Conservation (phyloP, 2,113 vertebrate species). For the Salvator merianae region DNA sequence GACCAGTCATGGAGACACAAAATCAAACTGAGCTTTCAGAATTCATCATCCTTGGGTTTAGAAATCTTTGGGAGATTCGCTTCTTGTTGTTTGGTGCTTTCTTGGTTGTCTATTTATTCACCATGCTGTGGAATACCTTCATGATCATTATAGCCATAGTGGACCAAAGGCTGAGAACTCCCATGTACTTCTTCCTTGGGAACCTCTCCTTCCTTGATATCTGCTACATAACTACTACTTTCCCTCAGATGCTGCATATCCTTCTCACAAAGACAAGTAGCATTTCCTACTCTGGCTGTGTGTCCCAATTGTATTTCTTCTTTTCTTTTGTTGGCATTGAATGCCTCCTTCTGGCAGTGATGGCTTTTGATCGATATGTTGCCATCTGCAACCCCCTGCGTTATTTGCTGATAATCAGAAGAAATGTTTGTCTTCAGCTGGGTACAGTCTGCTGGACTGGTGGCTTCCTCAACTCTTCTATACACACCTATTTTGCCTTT, state of each 20-base stretch:
- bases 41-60: conserved; percentile 61
- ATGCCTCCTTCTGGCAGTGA: conserved; percentile 58
- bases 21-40: conserved; percentile 24
- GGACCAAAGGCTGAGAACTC: conserved; percentile 30
- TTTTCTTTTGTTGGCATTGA: conserved; percentile 55
- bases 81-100: conserved; percentile 52
- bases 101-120: conserved; percentile 56
- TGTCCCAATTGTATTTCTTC: conserved; percentile 53
- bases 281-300: conserved; percentile 49
- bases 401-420: conserved; percentile 17
- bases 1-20: conserved; percentile 1
- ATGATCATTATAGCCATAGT: neutral
- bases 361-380: conserved; percentile 58
- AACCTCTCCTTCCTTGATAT: conserved; percentile 30
- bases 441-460: conserved; percentile 21
- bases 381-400: conserved; percentile 47
- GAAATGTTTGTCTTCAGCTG: conserved; percentile 9
- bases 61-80: conserved; percentile 35
- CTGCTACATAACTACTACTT: conserved; percentile 14
- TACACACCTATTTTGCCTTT: conserved; percentile 33
- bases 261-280: conserved; percentile 29
- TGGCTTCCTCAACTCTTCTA: conserved; percentile 33
- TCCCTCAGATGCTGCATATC: conserved; percentile 55
- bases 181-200: conserved; percentile 49
- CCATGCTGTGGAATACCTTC: conserved; percentile 59